Percentiles rank a stretch among this genome's conserved stretches.
Conservation (phyloP, 2,888 invertebrate species). For the Andrena hattorfiana region DNA sequence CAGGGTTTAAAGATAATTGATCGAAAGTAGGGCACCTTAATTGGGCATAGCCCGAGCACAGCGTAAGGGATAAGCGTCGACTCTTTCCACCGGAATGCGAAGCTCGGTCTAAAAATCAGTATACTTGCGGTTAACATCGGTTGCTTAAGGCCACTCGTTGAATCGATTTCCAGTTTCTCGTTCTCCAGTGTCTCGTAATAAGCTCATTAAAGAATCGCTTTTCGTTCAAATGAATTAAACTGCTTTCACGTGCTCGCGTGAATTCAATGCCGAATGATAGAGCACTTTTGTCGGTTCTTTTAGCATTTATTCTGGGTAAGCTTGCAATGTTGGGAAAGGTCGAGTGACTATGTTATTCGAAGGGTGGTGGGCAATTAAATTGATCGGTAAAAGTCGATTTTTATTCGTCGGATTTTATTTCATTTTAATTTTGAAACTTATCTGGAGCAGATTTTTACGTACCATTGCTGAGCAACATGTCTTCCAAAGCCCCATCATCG, state of each 20-base stretch:
- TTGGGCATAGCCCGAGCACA: slow-evolving; percentile 48
- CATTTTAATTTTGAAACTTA: neutral
- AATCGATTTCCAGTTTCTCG: neutral
- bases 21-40: slow-evolving; percentile 65
- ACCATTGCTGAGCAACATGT: slow-evolving; percentile 70
- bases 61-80: slow-evolving; percentile 18
- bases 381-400: neutral
- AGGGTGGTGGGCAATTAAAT: no score
- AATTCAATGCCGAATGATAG: neutral
- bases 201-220: neutral
- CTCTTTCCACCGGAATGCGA: slow-evolving; percentile 10
- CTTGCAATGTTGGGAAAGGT: neutral
- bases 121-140: neutral
- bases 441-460: slow-evolving; percentile 44
- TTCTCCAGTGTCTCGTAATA: neutral
- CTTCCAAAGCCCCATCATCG: slow-evolving; percentile 73
- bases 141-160: neutral
- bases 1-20: slow-evolving; percentile 60
- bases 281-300: neutral
- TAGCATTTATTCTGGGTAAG: neutral
- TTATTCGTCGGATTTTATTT: neutral
- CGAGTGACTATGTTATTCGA: no score
- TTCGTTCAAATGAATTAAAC: neutral
- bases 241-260: neutral
- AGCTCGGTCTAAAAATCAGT: neutral